Evolutionary conservation across 2,113 vertebrate genomes (phyloP).

Genomic region (Colaptes auratus): DNA sequence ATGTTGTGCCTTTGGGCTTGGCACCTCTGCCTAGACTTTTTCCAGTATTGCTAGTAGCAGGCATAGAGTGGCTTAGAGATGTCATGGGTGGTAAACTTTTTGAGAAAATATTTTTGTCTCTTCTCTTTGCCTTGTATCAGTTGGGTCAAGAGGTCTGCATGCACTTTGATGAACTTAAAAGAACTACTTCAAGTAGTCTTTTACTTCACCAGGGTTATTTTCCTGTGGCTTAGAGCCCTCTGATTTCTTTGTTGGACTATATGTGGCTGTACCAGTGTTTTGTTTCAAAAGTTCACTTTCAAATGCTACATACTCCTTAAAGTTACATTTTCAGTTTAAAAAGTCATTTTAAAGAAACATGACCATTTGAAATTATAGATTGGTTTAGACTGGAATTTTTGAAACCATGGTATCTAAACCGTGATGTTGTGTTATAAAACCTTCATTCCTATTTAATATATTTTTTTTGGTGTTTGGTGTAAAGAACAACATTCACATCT

Average conservation of each 20-base stretch:
- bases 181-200: neutral
- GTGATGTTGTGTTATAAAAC: neutral
- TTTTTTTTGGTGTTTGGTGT: neutral
- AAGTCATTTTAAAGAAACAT: neutral
- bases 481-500: neutral
- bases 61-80: neutral
- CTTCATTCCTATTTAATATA: neutral
- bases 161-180: neutral
- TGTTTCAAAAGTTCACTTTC: neutral
- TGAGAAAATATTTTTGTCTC: neutral
- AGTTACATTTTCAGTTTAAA: neutral
- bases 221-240: neutral
- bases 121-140: neutral
- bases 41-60: neutral
- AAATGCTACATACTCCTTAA: neutral
- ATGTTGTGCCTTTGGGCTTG: accelerated
- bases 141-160: neutral
- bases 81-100: neutral
- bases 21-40: neutral
- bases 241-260: neutral
- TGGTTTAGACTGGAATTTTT: neutral
- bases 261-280: neutral
- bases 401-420: neutral
- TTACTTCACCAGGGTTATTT: neutral
- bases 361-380: neutral